phyloP scores from a whole-genome alignment of 2,797 vertebrate species.

The Squalus acanthias region DNA sequence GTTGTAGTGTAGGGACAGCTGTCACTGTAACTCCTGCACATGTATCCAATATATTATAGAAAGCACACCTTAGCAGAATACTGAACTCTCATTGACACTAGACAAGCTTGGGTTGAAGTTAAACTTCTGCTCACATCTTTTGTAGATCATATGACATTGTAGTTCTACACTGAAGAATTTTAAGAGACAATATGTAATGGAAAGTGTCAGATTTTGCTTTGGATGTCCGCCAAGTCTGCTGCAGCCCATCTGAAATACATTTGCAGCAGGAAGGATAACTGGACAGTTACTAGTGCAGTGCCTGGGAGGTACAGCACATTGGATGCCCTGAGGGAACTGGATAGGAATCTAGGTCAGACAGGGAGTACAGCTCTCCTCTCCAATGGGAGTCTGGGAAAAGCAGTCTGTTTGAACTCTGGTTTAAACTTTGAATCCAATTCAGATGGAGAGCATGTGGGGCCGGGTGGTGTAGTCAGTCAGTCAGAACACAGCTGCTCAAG shows the following conservation, averaged over 20 bases:
- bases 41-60: not conserved
- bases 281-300: not conserved
- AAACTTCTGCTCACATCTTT: not conserved
- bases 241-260: not conserved
- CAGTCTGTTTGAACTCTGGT: not conserved
- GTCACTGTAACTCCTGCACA: not conserved
- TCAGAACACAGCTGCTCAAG: not conserved
- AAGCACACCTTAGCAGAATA: not conserved
- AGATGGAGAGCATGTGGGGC: not conserved
- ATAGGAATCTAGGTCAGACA: not conserved
- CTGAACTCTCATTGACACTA: not conserved
- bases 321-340: not conserved
- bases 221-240: not conserved
- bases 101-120: not conserved
- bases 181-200: not conserved
- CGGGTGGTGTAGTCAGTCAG: not conserved
- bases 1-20: no score
- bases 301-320: not conserved
- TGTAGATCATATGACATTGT: not conserved
- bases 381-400: not conserved
- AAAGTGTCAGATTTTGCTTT: not conserved
- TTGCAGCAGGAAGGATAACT: not conserved
- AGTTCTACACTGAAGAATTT: not conserved
- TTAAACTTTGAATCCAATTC: slow-evolving; percentile 2
- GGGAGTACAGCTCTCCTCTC: not conserved